Percentiles rank a stretch among this genome's conserved stretches.
Conservation (phyloP, 2,888 invertebrate genomes). For the Omphaloscelis lunosa region DNA sequence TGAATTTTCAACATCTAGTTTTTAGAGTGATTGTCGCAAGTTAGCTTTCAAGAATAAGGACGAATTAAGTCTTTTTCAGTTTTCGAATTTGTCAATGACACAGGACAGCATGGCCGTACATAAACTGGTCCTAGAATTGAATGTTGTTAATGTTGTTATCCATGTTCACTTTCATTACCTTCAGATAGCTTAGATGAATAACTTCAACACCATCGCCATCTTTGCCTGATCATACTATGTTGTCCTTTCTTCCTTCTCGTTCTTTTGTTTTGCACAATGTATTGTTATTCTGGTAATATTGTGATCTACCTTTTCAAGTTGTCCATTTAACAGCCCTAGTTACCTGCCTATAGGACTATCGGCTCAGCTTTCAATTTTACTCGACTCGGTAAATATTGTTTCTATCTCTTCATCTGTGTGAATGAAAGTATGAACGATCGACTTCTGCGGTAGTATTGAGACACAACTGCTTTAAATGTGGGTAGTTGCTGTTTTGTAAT, state of each 20-base stretch:
- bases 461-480: slow-evolving; percentile 38
- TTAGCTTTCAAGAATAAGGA: not conserved
- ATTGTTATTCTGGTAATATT: not conserved
- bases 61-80: not conserved
- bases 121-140: not conserved
- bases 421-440: slow-evolving; percentile 58
- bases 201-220: not conserved
- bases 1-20: too few species aligned
- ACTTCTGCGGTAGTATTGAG: slow-evolving; percentile 32
- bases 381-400: slow-evolving; percentile 55
- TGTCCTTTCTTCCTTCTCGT: not conserved
- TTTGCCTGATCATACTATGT: not conserved
- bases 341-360: slow-evolving; percentile 15
- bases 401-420: slow-evolving; percentile 54
- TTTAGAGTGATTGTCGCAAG: too few species aligned
- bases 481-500: slow-evolving; percentile 55
- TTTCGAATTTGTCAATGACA: too few species aligned
- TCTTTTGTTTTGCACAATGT: not conserved
- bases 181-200: not conserved
- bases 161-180: not conserved
- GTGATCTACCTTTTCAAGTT: not conserved
- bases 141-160: not conserved
- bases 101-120: too few species aligned
- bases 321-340: slow-evolving; percentile 34
- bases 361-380: slow-evolving; percentile 58